Conservation (phyloP, 2,797 vertebrate species). For the Coracias cyanogaster region DNA sequence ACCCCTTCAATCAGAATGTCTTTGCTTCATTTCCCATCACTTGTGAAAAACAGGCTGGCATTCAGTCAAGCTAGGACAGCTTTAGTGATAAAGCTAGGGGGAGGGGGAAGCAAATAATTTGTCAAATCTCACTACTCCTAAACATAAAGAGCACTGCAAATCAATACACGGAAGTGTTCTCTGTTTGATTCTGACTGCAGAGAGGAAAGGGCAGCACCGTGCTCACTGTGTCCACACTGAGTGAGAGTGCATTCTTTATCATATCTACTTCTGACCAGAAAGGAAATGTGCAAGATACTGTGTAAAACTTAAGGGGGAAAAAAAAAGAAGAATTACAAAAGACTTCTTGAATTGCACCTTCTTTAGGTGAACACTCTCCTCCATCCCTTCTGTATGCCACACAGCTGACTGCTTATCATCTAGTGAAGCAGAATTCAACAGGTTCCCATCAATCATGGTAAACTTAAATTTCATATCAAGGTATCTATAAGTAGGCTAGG, state of each 20-base stretch:
- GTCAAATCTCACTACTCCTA: conserved; percentile 73
- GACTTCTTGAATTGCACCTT: neutral
- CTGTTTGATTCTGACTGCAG: conserved; percentile 20
- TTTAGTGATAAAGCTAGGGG: conserved; percentile 78
- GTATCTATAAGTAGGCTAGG: neutral
- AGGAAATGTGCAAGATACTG: conserved; percentile 50
- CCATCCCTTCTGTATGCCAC: neutral
- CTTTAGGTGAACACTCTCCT: neutral
- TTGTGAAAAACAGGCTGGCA: conserved; percentile 70
- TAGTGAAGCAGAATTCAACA: neutral
- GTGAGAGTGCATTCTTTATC: conserved; percentile 1
- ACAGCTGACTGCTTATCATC: neutral
- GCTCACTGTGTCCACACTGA: conserved; percentile 25
- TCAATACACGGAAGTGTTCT: conserved; percentile 81
- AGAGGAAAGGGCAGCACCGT: conserved; percentile 73
- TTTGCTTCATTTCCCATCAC: conserved; percentile 77
- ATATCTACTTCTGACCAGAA: conserved; percentile 29
- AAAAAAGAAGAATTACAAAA: neutral
- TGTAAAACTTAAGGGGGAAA: neutral
- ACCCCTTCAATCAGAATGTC: conserved; percentile 69
- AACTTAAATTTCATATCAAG: neutral
- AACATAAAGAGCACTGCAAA: conserved; percentile 71
- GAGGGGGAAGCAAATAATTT: conserved; percentile 77
- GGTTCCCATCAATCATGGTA: neutral
- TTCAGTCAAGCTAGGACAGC: conserved; percentile 64